Conservation (phyloP, 2,797 vertebrate species). For the Anguilla marmorata region DNA sequence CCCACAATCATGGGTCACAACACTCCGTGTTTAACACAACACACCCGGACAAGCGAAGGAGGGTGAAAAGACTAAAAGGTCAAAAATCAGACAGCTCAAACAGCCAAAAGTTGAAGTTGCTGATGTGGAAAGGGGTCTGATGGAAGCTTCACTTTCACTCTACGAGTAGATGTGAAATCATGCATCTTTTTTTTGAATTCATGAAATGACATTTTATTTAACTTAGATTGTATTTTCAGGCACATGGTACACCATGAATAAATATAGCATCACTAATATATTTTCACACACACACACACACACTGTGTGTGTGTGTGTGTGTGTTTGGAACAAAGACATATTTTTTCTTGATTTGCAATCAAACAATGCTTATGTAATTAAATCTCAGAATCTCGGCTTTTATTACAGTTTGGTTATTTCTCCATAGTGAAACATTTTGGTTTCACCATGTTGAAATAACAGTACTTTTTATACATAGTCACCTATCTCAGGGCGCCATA, state of each 20-base stretch:
- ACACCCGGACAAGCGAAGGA: constrained; percentile 72
- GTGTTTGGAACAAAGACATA: too few species aligned
- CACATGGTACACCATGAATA: not conserved
- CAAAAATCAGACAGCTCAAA: constrained; percentile 52
- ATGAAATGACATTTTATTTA: not conserved
- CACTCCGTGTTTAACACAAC: constrained; percentile 86
- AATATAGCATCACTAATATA: not conserved
- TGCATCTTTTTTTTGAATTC: not conserved
- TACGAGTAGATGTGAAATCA: not conserved
- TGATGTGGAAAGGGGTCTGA: not conserved
- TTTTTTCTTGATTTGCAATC: too few species aligned
- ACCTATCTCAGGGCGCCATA: too few species aligned
- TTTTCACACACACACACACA: too few species aligned
- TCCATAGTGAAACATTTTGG: too few species aligned
- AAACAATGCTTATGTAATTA: too few species aligned
- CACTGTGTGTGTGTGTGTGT: too few species aligned
- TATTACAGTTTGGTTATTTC: too few species aligned
- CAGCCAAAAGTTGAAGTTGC: constrained; percentile 20
- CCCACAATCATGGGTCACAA: constrained; percentile 87
- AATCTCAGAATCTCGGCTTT: too few species aligned
- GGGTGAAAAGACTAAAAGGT: constrained; percentile 65
- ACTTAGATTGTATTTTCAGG: not conserved
- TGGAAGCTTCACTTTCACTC: not conserved
- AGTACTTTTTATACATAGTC: too few species aligned
- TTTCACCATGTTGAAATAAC: too few species aligned